A percentile compares a stretch with the other conserved stretches of the same genome.
phyloP scores from a whole-genome alignment of 2,797 vertebrate genomes.

The Periparus ater region DNA sequence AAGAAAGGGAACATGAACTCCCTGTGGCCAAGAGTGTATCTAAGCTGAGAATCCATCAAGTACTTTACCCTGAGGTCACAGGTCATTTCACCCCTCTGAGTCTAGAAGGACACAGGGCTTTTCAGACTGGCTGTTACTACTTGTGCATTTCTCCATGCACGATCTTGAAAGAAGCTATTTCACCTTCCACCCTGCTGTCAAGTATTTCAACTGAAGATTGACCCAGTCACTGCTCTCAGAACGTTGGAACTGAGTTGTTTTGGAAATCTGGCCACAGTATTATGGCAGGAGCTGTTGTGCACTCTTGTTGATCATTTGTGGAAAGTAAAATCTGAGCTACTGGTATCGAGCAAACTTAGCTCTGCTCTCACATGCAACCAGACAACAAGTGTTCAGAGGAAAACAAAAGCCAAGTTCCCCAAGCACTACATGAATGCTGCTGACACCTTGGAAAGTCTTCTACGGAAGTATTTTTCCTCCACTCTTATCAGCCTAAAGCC shows the following conservation, averaged over 20 bases:
- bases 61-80: background rate
- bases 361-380: background rate
- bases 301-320: background rate
- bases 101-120: background rate
- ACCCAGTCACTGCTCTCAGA: background rate
- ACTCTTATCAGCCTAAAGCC: background rate
- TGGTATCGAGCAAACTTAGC: background rate
- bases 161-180: background rate
- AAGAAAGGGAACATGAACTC: background rate
- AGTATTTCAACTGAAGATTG: background rate
- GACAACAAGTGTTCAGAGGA: background rate
- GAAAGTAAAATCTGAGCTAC: background rate
- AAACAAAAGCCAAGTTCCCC: background rate
- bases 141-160: background rate
- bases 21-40: background rate
- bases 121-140: background rate
- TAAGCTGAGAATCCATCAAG: background rate
- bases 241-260: background rate
- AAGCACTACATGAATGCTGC: background rate
- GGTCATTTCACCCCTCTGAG: background rate
- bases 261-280: background rate
- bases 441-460: background rate
- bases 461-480: background rate
- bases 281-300: background rate
- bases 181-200: background rate